These are phyloP conservation scores for Gonioctena quinquepunctata DNA, from an alignment of 1,140 invertebrate species.

Conservation along the genomic window DNA sequence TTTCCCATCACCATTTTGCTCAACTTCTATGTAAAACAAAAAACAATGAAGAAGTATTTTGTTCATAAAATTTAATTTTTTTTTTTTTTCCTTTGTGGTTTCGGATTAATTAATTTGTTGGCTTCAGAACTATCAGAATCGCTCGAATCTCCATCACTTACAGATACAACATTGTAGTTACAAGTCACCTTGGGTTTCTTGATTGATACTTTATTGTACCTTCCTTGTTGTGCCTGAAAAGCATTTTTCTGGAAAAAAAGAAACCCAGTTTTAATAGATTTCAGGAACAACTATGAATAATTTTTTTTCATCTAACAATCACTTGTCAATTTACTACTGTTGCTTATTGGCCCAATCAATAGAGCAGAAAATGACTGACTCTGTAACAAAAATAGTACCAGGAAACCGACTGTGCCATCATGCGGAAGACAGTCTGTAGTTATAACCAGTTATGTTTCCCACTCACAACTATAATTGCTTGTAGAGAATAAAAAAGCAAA, in stretches of 20 bases:
- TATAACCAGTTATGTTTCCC: too few relatives aligned
- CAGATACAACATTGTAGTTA: slow-evolving; percentile 55
- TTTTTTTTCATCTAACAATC: too few relatives aligned
- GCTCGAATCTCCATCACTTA: slow-evolving; percentile 51
- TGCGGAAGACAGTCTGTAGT: too few relatives aligned
- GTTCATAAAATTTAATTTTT: slow-evolving; percentile 10
- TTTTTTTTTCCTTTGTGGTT: slow-evolving; percentile 44
- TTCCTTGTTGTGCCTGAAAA: slow-evolving; percentile 39
- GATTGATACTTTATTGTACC: slow-evolving; percentile 53
- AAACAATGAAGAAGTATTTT: slow-evolving; percentile 45
- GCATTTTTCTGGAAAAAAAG: slow-evolving; percentile 47
- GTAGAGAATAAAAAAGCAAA: too few relatives aligned
- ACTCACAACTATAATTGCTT: too few relatives aligned
- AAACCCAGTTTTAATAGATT: neutral
- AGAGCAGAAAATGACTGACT: too few relatives aligned
- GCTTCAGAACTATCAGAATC: slow-evolving; percentile 53
- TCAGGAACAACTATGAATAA: too few relatives aligned
- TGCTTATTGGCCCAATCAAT: too few relatives aligned
- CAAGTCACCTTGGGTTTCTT: slow-evolving; percentile 56
- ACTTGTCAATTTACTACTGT: too few relatives aligned
- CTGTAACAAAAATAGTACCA: too few relatives aligned
- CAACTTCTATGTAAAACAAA: neutral
- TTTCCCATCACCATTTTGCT: neutral
- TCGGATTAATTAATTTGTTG: slow-evolving; percentile 44
- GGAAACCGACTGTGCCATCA: too few relatives aligned